Evolutionary conservation across 1,140 invertebrate genomes (phyloP).

Genomic region (Drosophila chauvacae): DNA sequence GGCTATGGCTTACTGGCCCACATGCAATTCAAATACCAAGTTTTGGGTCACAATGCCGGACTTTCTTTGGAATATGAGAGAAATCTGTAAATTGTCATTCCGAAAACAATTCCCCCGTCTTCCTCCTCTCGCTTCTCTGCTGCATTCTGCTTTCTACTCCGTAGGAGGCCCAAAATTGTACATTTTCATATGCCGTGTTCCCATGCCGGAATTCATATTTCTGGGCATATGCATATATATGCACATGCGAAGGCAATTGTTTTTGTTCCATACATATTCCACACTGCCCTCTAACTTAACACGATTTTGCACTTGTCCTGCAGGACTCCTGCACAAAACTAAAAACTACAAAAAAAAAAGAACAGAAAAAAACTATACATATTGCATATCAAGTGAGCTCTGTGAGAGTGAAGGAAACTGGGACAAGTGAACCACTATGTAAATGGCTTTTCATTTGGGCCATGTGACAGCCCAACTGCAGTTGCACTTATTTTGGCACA

Average conservation of each 20-base stretch:
- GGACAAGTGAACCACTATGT: constrained; percentile 70
- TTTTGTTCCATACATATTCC: constrained; percentile 21
- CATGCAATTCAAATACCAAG: constrained; percentile 44
- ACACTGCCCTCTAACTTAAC: constrained; percentile 56
- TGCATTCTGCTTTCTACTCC: constrained; percentile 1
- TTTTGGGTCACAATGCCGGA: constrained; percentile 7
- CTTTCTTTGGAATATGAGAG: constrained; percentile 17
- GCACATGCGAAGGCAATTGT: constrained; percentile 38
- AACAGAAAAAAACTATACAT: constrained; percentile 31
- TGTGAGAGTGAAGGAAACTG: constrained; percentile 21
- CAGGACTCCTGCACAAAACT: constrained; percentile 21
- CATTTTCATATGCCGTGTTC: constrained; percentile 58
- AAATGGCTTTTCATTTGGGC: constrained; percentile 68
- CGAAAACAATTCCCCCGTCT: constrained; percentile 28
- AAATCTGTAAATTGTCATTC: constrained; percentile 38
- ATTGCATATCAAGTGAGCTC: constrained; percentile 69
- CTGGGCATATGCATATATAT: constrained; percentile 44
- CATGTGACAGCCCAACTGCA: constrained; percentile 47
- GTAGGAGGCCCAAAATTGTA: constrained; percentile 31
- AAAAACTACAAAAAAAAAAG: neutral
- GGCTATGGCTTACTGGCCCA: constrained; percentile 3
- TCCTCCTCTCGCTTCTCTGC: constrained; percentile 15
- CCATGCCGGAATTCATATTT: constrained; percentile 64
- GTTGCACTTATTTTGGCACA: constrained; percentile 42
- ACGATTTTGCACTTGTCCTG: constrained; percentile 72